Conservation (phyloP, 2,888 invertebrate species). For the Fissipunctia ypsillon region DNA sequence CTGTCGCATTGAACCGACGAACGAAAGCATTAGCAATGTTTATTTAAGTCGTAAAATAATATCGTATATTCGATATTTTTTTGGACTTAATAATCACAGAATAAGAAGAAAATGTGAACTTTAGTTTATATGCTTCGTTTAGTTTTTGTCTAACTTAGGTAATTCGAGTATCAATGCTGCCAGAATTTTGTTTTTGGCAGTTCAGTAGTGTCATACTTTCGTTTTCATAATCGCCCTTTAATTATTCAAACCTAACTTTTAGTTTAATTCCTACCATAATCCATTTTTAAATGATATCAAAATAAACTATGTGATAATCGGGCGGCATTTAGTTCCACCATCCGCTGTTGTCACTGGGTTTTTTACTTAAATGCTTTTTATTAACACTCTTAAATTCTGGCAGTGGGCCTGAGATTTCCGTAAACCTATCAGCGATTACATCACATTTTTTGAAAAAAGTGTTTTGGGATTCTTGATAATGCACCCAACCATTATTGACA, state of each 20-base stretch:
- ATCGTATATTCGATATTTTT: not conserved
- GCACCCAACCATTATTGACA: constrained; percentile 39
- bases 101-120: not conserved
- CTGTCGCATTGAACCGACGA: not conserved
- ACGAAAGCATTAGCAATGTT: not conserved
- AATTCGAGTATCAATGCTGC: too few species aligned
- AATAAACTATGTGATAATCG: not conserved
- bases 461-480: constrained; percentile 25
- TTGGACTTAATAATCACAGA: not conserved
- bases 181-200: not conserved
- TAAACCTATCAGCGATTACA: constrained; percentile 17
- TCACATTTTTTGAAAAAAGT: constrained; percentile 36
- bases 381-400: not conserved
- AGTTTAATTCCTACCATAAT: not conserved
- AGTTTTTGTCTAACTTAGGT: too few species aligned
- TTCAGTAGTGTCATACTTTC: not conserved
- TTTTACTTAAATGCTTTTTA: not conserved
- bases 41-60: not conserved
- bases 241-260: not conserved
- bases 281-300: not conserved
- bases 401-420: not conserved
- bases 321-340: constrained; percentile 11
- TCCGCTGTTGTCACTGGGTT: not conserved
- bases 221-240: not conserved
- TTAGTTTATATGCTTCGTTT: not conserved